Evolutionary conservation across 2,888 invertebrate species (phyloP).

Genomic region (Latrodectus elegans): DNA sequence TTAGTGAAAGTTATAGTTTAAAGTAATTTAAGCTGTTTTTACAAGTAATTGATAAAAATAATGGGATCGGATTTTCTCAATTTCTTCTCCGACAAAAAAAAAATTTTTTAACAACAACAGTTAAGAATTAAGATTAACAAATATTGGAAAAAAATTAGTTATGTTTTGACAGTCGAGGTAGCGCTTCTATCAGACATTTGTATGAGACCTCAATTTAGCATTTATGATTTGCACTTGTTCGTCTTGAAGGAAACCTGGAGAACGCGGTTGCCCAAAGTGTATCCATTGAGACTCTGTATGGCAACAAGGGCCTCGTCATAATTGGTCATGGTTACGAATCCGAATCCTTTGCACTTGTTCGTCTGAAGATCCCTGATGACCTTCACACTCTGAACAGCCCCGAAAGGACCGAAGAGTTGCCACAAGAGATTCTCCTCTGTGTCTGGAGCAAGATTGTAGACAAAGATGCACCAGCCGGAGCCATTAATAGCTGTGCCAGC

Average conservation of each 20-base stretch:
- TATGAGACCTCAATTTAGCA: not conserved
- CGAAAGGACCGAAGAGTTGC: constrained; percentile 97
- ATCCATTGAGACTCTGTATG: constrained; percentile 96
- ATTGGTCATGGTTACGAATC: constrained; percentile 98
- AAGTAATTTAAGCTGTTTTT: no score
- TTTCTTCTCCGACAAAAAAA: constrained; percentile 35
- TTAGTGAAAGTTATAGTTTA: no score
- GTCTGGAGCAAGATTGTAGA: constrained; percentile 92
- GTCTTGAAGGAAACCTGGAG: constrained; percentile 98
- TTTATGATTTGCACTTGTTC: constrained; percentile 74
- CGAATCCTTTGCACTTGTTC: constrained; percentile 98
- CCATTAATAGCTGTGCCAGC: constrained; percentile 72
- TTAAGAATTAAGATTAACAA: constrained; percentile 8
- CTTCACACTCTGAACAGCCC: constrained; percentile 97
- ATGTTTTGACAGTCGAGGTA: constrained; percentile 58
- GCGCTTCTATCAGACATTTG: constrained; percentile 37
- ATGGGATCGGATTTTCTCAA: not conserved
- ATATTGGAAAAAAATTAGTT: constrained; percentile 6
- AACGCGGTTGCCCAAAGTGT: constrained; percentile 94
- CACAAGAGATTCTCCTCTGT: constrained; percentile 93
- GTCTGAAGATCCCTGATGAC: constrained; percentile 96
- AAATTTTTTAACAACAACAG: not conserved
- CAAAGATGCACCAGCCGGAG: constrained; percentile 81
- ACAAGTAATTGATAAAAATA: no score
- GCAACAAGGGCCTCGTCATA: constrained; percentile 97